phyloP scores from a whole-genome alignment of 2,113 vertebrate species.

The Lophochroa leadbeateri region DNA sequence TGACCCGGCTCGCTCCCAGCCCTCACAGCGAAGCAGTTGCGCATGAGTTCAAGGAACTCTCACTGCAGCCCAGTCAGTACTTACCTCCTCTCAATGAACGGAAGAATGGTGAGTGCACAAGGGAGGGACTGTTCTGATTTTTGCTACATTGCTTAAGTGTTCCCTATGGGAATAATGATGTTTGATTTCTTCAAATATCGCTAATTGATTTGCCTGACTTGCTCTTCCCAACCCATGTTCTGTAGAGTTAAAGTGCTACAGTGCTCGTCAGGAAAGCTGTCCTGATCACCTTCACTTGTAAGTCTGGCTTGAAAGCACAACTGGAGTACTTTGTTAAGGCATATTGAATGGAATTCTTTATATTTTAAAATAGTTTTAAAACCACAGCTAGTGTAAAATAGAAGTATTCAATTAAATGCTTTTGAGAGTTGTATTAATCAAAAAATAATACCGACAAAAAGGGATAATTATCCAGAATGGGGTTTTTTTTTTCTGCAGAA shows the following conservation, averaged over 20 bases:
- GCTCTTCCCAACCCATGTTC: background rate
- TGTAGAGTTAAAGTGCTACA: background rate
- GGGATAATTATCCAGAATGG: background rate
- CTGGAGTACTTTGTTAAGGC: background rate
- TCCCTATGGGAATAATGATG: background rate
- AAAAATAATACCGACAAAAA: background rate
- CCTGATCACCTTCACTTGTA: background rate
- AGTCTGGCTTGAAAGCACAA: background rate
- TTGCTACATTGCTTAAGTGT: background rate
- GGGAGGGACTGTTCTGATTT: background rate
- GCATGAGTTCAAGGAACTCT: conserved; percentile 91
- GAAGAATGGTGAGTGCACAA: conserved; percentile 87
- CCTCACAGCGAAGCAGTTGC: conserved; percentile 95
- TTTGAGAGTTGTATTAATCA: background rate
- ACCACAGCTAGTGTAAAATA: background rate
- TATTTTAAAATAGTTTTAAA: background rate
- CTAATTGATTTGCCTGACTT: background rate
- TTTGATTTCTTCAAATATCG: background rate
- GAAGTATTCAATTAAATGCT: background rate
- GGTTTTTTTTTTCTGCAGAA: background rate
- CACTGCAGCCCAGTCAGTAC: conserved; percentile 86
- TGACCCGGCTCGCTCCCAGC: conserved; percentile 84
- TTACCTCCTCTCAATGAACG: conserved; percentile 91
- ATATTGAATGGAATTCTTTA: background rate
- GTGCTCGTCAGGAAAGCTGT: accelerated